phyloP scores from a whole-genome alignment of 2,113 vertebrate genomes.

The Baryphthengus martii region DNA sequence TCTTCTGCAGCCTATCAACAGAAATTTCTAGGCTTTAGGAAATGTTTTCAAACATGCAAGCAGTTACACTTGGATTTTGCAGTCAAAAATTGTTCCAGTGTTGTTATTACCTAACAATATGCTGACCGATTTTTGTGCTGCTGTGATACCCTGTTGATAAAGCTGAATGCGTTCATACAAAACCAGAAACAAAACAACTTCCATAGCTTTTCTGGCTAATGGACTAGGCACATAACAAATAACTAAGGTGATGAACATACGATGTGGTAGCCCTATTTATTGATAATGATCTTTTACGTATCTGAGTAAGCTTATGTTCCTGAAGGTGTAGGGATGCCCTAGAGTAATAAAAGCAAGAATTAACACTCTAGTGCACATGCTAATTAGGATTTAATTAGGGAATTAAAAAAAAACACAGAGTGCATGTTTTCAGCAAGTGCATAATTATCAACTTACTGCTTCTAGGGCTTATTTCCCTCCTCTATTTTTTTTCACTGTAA shows the following conservation, averaged over 20 bases:
- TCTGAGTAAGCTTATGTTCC: constrained; percentile 63
- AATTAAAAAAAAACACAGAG: constrained; percentile 65
- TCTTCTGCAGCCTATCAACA: neutral
- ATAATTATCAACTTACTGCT: constrained; percentile 70
- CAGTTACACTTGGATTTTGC: neutral
- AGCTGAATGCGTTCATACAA: neutral
- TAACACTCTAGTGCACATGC: constrained; percentile 74
- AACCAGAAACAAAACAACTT: neutral
- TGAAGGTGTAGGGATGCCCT: constrained; percentile 72
- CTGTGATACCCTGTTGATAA: neutral
- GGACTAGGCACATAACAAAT: neutral
- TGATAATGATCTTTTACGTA: constrained; percentile 74
- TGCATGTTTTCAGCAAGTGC: constrained; percentile 69
- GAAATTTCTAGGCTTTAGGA: neutral
- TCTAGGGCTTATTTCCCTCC: neutral
- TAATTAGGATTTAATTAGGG: constrained; percentile 82
- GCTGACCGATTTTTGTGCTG: neutral
- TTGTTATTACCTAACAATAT: neutral
- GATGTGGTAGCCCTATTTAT: constrained; percentile 35
- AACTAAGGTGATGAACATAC: constrained; percentile 26
- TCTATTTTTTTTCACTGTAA: constrained; percentile 68
- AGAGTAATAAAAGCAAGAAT: constrained; percentile 73
- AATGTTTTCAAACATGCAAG: neutral
- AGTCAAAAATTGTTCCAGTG: neutral
- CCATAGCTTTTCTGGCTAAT: neutral